Base-by-base conservation (phyloP, 2,797 vertebrate species). In the Rhinatrema bivittatum region DNA sequence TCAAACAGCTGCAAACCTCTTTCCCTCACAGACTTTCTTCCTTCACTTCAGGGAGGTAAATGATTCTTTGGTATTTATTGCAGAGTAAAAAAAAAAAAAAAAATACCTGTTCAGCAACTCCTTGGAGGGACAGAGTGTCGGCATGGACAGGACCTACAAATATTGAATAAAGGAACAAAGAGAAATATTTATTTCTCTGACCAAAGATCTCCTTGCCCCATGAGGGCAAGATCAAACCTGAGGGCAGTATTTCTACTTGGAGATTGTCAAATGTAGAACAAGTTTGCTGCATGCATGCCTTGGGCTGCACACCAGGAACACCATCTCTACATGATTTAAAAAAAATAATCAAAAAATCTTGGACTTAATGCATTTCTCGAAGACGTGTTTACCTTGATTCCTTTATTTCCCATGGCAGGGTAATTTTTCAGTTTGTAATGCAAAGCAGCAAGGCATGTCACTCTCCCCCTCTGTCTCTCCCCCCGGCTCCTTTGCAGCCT, bases 1-100 rank as follows among this genome's bases (percentile, higher is more conserved):
- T 37, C 25, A 23, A 46, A 36, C 42, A 25, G 25, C 30, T 38
- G 53, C 50, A 50, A 44, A 44, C 50, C 9, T n/a, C 6, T 47
- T 51, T 43, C 28, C 58, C 45, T 43, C n/a, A 16, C 25, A 18
- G 39, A 25, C n/a, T 42, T 26, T 35, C 39, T 53, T 58, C 44
- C 39, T 53, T 58, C 44, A 46, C 52, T 65, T 25, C 16, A 29
- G 64, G 36, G 42, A 67, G 21, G 49, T 67, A 65, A 71, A 72
- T 44, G 39, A 58, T 54, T 42, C 57, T 62, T 60, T 64, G 66
- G 62, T 76, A 71, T 75, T 74, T 70, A 74, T 67, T 65, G 40
- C 39, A 40, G 38, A 43, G 44, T 55, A 65, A 69, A 71, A n/a
- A n/a, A n/a, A 21, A 20, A 21, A 21, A 21, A 5, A 21, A 5